Percentiles rank a stretch among this genome's conserved stretches.
Conservation (phyloP, 2,113 vertebrate genomes). For the Miniopterus natalensis region DNA sequence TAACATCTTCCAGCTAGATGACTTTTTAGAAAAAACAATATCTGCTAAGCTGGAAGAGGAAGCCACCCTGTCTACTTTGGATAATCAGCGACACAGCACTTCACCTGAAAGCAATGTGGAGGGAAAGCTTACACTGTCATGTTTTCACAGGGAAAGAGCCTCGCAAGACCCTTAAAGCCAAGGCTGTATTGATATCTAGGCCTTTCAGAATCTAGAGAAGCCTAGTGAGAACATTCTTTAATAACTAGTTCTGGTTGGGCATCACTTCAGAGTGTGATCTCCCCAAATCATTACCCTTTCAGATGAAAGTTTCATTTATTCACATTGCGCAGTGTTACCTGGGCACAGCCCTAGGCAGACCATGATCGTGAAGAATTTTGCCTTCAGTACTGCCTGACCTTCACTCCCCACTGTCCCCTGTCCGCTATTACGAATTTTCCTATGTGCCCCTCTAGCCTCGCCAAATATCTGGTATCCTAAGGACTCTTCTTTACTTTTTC, state of each 20-base stretch:
- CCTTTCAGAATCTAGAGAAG: constrained; percentile 63
- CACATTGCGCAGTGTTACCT: constrained; percentile 68
- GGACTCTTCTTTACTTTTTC: not conserved
- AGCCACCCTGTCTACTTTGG: constrained; percentile 67
- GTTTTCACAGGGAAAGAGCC: constrained; percentile 63
- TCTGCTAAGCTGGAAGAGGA: constrained; percentile 68
- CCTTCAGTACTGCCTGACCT: constrained; percentile 51
- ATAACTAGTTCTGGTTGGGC: not conserved
- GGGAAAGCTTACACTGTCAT: constrained; percentile 60
- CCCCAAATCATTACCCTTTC: constrained; percentile 72
- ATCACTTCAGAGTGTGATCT: constrained; percentile 61
- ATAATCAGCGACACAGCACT: constrained; percentile 27
- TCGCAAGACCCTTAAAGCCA: constrained; percentile 54
- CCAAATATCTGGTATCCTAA: not conserved
- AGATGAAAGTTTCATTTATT: constrained; percentile 79
- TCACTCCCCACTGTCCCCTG: not conserved
- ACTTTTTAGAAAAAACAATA: constrained; percentile 48
- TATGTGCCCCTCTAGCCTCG: not conserved
- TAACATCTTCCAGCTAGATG: constrained; percentile 65
- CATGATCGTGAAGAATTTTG: not conserved
- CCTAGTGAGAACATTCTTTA: constrained; percentile 43
- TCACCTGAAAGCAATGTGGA: constrained; percentile 72
- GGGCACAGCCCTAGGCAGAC: not conserved
- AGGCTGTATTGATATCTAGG: constrained; percentile 54
- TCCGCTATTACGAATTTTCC: not conserved